These are phyloP conservation scores for Mellilla xanthometata DNA, from an alignment of 2,888 invertebrate genomes.

Conservation along the genomic window DNA sequence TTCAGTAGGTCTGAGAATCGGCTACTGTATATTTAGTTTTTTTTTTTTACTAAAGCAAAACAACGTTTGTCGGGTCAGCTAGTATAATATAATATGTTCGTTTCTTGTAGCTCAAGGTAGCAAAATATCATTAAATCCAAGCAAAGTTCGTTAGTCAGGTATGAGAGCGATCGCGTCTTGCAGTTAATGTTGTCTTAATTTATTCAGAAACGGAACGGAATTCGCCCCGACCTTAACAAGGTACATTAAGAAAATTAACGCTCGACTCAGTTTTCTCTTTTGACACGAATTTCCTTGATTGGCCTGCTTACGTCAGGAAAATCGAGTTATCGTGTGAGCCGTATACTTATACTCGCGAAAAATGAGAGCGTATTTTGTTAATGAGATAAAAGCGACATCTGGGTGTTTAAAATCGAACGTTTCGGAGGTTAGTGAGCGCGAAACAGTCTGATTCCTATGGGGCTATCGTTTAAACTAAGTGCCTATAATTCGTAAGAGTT, in stretches of 20 bases:
- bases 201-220: conserved; percentile 60
- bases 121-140: conserved; percentile 49
- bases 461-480: conserved; percentile 77
- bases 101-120: background rate
- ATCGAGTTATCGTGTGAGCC: conserved; percentile 53
- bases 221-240: conserved; percentile 61
- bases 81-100: no score
- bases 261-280: conserved; percentile 62
- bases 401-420: conserved; percentile 21
- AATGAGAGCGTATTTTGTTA: conserved; percentile 14
- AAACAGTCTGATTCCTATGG: conserved; percentile 57
- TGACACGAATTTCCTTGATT: conserved; percentile 66
- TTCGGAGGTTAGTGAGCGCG: conserved; percentile 50
- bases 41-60: no score
- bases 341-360: conserved; percentile 28
- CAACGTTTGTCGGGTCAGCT: no score
- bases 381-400: conserved; percentile 6
- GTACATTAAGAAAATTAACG: conserved; percentile 75
- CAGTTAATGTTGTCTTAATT: conserved; percentile 64
- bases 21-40: no score
- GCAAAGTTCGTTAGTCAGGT: conserved; percentile 41
- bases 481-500: conserved; percentile 77
- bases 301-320: conserved; percentile 58
- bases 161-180: conserved; percentile 39
- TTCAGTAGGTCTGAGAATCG: no score